Percentiles rank a stretch among this genome's conserved stretches.
These are phyloP conservation scores for Amphipoea oculea DNA, from an alignment of 2,888 invertebrate species.

Conservation along the genomic window DNA sequence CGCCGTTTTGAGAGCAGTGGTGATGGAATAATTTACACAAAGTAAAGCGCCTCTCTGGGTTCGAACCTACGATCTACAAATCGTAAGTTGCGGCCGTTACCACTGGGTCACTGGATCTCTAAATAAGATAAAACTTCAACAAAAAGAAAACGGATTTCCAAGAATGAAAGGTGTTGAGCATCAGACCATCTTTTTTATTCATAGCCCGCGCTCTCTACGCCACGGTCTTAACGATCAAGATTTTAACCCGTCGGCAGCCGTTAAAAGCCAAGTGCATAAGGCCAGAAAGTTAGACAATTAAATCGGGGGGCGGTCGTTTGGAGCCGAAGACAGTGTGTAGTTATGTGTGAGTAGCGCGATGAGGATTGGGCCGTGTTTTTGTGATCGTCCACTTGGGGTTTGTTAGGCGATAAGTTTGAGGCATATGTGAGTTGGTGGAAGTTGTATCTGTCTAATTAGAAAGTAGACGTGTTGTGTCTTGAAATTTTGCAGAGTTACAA, in stretches of 20 bases:
- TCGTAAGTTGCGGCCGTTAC: too few species aligned
- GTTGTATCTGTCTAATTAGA: background rate
- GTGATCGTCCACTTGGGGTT: constrained; percentile 26
- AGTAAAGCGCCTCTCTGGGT: too few species aligned
- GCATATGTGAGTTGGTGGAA: background rate
- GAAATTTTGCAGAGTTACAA: background rate
- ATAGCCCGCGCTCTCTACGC: constrained; percentile 39
- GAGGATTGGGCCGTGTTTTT: constrained; percentile 62
- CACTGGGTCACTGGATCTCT: too few species aligned
- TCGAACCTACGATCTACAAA: too few species aligned
- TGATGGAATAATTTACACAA: too few species aligned
- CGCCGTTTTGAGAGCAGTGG: too few species aligned
- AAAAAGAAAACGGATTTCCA: background rate
- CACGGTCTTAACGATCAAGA: constrained; percentile 63
- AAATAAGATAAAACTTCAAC: background rate
- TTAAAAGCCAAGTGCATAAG: constrained; percentile 82
- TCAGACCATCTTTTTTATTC: background rate
- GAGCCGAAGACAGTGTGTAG: constrained; percentile 74
- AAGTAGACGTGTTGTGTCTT: background rate
- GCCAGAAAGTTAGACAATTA: constrained; percentile 84
- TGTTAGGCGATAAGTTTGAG: background rate
- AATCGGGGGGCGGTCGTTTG: constrained; percentile 80
- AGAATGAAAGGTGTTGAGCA: background rate
- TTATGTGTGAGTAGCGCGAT: constrained; percentile 56
- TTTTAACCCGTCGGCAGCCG: constrained; percentile 77